phyloP scores from a whole-genome alignment of 2,888 invertebrate genomes.

The Cheilosia urbana region DNA sequence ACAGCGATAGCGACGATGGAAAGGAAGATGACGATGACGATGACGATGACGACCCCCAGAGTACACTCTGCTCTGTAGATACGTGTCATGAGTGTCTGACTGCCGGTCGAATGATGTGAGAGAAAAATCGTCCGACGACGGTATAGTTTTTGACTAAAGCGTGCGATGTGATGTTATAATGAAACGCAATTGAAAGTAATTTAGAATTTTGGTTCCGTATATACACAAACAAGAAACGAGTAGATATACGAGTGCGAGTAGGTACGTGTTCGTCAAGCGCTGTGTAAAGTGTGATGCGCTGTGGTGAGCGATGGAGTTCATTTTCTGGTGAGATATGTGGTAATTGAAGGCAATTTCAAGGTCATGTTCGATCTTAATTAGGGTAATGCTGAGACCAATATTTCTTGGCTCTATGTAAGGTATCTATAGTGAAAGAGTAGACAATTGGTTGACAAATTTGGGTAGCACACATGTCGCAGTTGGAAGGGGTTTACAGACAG shows the following conservation, averaged over 20 bases:
- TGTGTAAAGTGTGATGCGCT: background rate
- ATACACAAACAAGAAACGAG: slow-evolving; percentile 8
- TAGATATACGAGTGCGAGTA: background rate
- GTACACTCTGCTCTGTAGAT: slow-evolving; percentile 9
- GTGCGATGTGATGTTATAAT: slow-evolving; percentile 56
- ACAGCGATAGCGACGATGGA: slow-evolving; percentile 53
- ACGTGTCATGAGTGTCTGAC: slow-evolving; percentile 37
- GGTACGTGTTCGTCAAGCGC: background rate
- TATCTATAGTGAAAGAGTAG: background rate
- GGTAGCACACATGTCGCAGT: background rate
- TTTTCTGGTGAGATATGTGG: slow-evolving; percentile 41
- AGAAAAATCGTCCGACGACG: slow-evolving; percentile 22
- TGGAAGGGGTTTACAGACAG: background rate
- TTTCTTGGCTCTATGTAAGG: slow-evolving; percentile 4
- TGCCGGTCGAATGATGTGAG: slow-evolving; percentile 41
- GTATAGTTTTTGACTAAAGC: slow-evolving; percentile 41
- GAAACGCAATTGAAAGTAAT: slow-evolving; percentile 72
- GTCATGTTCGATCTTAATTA: slow-evolving; percentile 63
- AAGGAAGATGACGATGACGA: slow-evolving; percentile 61
- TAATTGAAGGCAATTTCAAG: slow-evolving; percentile 59
- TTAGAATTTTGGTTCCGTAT: slow-evolving; percentile 55
- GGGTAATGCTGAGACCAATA: slow-evolving; percentile 33
- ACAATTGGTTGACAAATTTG: slow-evolving; percentile 10
- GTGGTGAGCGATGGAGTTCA: slow-evolving; percentile 42
- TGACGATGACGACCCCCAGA: slow-evolving; percentile 62